phyloP scores from a whole-genome alignment of 2,888 invertebrate genomes.

The Agrochola lota region DNA sequence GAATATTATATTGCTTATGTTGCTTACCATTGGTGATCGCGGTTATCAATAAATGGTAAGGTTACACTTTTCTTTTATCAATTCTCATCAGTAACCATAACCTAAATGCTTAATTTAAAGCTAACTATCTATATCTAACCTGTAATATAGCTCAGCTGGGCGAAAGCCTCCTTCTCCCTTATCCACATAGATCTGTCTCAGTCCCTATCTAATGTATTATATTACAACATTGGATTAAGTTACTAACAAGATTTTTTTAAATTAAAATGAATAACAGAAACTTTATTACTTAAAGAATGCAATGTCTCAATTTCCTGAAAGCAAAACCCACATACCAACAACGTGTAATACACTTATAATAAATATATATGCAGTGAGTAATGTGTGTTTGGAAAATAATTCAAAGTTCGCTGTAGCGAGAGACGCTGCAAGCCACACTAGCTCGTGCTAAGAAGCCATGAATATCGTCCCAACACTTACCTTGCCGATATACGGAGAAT shows the following conservation, averaged over 20 bases:
- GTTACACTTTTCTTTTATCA: too few species aligned
- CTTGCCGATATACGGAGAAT: slow-evolving; percentile 46
- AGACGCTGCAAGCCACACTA: slow-evolving; percentile 60
- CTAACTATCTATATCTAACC: background rate
- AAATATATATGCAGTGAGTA: slow-evolving; percentile 22
- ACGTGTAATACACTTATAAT: background rate
- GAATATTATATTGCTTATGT: background rate
- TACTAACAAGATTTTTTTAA: background rate
- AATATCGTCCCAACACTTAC: slow-evolving; percentile 58
- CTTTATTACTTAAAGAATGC: background rate
- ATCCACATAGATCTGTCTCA: too few species aligned
- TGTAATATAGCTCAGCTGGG: background rate
- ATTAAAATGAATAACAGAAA: too few species aligned
- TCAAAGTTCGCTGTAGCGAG: slow-evolving; percentile 61
- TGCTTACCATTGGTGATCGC: background rate
- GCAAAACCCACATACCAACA: background rate
- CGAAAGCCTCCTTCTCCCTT: background rate
- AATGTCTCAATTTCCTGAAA: background rate
- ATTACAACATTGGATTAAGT: background rate
- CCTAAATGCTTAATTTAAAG: background rate
- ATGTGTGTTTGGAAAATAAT: slow-evolving; percentile 69
- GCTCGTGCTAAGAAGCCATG: slow-evolving; percentile 66
- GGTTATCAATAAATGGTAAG: background rate
- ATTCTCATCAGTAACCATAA: background rate
- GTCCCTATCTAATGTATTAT: background rate